Evolutionary conservation across 2,888 invertebrate species (phyloP).

Genomic region (Aelia acuminata): DNA sequence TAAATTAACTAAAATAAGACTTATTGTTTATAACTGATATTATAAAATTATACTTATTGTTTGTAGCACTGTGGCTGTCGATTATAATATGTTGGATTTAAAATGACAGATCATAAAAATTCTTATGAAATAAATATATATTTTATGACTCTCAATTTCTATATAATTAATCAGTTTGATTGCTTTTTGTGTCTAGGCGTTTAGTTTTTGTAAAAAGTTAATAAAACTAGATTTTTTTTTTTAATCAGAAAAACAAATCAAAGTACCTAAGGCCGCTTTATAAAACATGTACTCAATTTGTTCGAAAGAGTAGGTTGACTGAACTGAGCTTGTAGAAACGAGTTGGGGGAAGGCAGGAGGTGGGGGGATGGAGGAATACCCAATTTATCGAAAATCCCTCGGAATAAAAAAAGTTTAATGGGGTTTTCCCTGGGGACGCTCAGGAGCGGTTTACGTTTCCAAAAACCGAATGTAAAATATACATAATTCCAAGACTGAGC

Average conservation of each 20-base stretch:
- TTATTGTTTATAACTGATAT: no score
- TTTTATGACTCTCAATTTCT: no score
- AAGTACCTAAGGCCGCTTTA: neutral
- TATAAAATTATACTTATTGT: no score
- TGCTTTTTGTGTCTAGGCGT: no score
- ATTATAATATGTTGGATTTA: no score
- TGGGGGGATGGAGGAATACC: neutral
- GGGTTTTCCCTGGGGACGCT: neutral
- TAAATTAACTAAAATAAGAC: no score
- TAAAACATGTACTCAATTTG: conserved; percentile 38
- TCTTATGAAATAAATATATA: no score
- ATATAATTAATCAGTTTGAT: no score
- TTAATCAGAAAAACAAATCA: neutral
- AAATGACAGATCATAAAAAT: no score
- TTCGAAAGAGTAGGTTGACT: neutral
- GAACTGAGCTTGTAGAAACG: neutral
- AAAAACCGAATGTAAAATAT: neutral
- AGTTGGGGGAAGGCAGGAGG: neutral
- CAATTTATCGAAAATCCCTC: conserved; percentile 34
- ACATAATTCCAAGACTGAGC: neutral
- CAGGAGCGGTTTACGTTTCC: neutral
- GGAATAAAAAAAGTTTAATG: conserved; percentile 48
- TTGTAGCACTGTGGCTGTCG: no score
- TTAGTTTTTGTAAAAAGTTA: no score
- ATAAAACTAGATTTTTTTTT: no score